Conservation (phyloP, 2,113 vertebrate genomes). For the Chloropsis hardwickii region DNA sequence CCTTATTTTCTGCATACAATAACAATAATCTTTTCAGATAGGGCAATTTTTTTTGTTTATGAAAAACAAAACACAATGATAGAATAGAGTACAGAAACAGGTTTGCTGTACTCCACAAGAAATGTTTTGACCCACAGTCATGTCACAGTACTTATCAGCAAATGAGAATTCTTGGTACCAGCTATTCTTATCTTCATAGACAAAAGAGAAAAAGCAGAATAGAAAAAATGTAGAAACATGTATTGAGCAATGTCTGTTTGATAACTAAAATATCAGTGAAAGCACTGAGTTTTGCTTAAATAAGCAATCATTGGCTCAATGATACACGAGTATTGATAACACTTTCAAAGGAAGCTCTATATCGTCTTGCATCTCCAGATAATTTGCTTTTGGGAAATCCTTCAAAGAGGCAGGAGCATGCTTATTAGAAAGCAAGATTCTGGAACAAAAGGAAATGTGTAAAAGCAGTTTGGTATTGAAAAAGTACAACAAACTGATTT, state of each 20-base stretch:
- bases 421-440: not conserved
- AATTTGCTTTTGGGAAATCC: not conserved
- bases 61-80: not conserved
- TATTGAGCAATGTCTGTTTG: not conserved
- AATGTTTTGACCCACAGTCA: not conserved
- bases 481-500: not conserved
- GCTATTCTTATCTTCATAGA: not conserved
- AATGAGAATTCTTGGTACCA: not conserved
- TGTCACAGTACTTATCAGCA: not conserved
- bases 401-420: not conserved
- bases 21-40: not conserved
- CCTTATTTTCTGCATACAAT: not conserved
- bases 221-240: not conserved
- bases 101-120: not conserved
- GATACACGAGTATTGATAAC: not conserved
- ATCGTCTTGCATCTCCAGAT: not conserved
- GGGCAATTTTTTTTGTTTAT: not conserved
- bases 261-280: not conserved
- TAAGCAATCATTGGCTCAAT: not conserved
- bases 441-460: not conserved
- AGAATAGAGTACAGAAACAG: not conserved
- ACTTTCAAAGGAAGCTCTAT: not conserved
- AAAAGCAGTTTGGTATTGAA: not conserved
- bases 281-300: not conserved
- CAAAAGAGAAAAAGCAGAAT: not conserved